These are phyloP conservation scores for Drosophila azteca DNA, from an alignment of 1,140 invertebrate species.

Conservation along the genomic window DNA sequence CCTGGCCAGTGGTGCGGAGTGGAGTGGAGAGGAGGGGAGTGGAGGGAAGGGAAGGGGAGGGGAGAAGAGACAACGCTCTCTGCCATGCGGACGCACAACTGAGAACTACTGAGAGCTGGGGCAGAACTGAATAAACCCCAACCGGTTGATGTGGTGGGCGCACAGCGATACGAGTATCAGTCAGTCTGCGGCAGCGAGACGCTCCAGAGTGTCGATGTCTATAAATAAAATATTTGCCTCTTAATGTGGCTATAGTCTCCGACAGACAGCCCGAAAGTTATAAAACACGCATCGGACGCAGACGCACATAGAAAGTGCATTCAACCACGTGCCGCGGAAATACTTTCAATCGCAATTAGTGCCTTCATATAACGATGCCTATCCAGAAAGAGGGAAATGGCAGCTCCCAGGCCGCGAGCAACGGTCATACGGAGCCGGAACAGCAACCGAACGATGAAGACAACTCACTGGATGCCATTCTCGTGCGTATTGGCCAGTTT, in stretches of 20 bases:
- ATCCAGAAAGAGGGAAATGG: conserved; percentile 22
- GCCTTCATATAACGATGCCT: conserved; percentile 13
- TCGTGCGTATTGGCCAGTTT: conserved; percentile 83
- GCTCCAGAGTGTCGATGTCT: conserved; percentile 33
- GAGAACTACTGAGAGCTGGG: too few species aligned
- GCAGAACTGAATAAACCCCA: background rate
- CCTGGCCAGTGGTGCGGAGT: background rate
- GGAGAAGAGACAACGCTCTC: too few species aligned
- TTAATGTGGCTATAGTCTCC: too few species aligned
- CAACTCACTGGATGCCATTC: conserved; percentile 70
- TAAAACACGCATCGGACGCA: conserved; percentile 41
- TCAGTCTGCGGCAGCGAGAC: conserved; percentile 48
- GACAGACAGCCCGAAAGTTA: conserved; percentile 32
- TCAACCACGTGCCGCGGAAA: conserved; percentile 49
- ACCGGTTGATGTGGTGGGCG: conserved; percentile 17
- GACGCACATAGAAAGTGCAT: conserved; percentile 57
- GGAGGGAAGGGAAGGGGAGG: too few species aligned
- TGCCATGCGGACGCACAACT: too few species aligned
- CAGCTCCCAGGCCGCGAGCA: background rate
- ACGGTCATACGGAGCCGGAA: conserved; percentile 27
- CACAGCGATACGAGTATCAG: conserved; percentile 30
- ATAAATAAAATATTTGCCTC: conserved; percentile 8
- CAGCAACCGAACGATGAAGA: conserved; percentile 38
- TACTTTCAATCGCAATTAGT: background rate
- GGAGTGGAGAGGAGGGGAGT: conserved; percentile 2